A percentile compares a stretch with the other conserved stretches of the same genome.
Evolutionary conservation across 2,888 invertebrate genomes (phyloP).

Genomic region (Elysia crispata): DNA sequence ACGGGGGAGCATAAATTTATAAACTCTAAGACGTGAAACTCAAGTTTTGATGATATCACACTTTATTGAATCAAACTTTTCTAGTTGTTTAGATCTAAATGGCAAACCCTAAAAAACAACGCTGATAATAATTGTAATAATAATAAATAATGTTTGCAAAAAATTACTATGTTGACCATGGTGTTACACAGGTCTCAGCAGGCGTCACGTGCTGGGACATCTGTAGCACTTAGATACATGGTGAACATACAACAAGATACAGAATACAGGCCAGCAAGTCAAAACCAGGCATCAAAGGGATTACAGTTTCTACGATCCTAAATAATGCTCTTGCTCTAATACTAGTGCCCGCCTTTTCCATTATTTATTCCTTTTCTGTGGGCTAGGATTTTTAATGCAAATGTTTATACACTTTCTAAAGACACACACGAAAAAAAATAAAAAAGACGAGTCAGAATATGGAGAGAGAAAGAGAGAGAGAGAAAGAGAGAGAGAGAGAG

Average conservation of each 20-base stretch:
- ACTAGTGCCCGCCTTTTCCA: neutral
- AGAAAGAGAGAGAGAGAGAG: neutral
- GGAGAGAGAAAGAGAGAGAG: neutral
- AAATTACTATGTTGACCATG: neutral
- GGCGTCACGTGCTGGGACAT: neutral
- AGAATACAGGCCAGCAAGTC: neutral
- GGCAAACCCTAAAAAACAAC: slow-evolving; percentile 45
- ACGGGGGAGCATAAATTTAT: neutral
- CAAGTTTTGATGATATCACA: slow-evolving; percentile 41
- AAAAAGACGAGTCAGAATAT: too few species aligned
- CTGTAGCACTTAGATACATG: neutral
- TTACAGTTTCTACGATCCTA: neutral
- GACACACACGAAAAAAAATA: too few species aligned
- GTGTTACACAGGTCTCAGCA: neutral
- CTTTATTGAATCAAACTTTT: slow-evolving; percentile 44
- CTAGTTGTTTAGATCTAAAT: slow-evolving; percentile 43
- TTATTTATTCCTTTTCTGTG: neutral
- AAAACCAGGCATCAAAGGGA: neutral
- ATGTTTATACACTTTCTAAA: too few species aligned
- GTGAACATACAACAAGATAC: slow-evolving; percentile 26
- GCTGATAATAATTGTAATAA: slow-evolving; percentile 28
- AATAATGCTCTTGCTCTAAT: neutral
- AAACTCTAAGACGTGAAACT: neutral
- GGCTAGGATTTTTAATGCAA: too few species aligned
- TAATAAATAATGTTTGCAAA: slow-evolving; percentile 4